Evolutionary conservation across 2,113 vertebrate species (phyloP).

Genomic region (Leptobrachium leishanense): DNA sequence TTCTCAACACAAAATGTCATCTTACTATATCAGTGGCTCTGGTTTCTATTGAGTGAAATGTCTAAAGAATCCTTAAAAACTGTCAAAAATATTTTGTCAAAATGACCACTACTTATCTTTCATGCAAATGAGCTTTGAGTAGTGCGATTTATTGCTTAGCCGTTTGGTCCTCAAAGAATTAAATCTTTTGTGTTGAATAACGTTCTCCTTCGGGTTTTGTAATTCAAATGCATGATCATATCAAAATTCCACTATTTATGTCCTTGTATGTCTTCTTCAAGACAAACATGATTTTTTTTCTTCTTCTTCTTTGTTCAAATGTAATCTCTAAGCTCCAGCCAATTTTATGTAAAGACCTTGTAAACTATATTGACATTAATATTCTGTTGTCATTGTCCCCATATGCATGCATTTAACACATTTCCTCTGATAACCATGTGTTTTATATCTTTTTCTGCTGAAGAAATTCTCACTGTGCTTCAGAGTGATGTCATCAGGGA

Average conservation of each 20-base stretch:
- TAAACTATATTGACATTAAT: conserved; percentile 51
- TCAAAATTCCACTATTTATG: conserved; percentile 37
- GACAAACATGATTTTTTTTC: conserved; percentile 35
- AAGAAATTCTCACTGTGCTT: conserved; percentile 32
- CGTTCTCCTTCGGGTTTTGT: conserved; percentile 23
- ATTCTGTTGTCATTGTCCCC: conserved; percentile 27
- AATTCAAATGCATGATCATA: conserved; percentile 34
- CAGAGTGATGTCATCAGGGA: conserved; percentile 35
- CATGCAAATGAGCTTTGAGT: neutral
- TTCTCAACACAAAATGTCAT: too few relatives aligned
- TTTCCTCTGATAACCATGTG: conserved; percentile 21
- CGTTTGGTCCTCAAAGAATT: neutral
- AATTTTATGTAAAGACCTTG: conserved; percentile 47
- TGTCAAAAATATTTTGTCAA: too few relatives aligned
- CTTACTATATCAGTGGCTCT: too few relatives aligned
- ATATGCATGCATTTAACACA: conserved; percentile 24
- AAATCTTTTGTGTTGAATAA: neutral
- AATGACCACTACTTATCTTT: too few relatives aligned
- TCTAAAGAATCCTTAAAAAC: too few relatives aligned
- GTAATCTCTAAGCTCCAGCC: conserved; percentile 47
- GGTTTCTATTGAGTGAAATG: too few relatives aligned
- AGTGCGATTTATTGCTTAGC: neutral
- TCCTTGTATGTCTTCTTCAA: conserved; percentile 33
- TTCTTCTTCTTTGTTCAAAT: conserved; percentile 41
- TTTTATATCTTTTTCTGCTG: conserved; percentile 26